Evolutionary conservation across 2,113 vertebrate species (phyloP).

Genomic region (Phaetusa simplex): DNA sequence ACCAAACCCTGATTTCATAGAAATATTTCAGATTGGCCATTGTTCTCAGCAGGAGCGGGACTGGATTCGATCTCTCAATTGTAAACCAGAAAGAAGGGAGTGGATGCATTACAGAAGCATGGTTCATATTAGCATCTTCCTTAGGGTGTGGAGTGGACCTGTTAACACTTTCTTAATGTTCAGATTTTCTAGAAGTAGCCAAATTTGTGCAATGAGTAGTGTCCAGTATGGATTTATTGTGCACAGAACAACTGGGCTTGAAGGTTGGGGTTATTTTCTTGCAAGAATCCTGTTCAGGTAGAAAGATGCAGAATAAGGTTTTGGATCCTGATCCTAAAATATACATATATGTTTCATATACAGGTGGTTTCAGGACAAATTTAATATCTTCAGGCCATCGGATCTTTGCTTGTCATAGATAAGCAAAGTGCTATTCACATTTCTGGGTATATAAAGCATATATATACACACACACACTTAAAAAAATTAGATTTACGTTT

Average conservation of each 20-base stretch:
- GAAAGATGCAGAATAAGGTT: not conserved
- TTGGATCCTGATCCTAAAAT: not conserved
- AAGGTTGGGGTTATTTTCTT: not conserved
- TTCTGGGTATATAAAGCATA: rapidly evolving
- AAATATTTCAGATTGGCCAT: constrained; percentile 21
- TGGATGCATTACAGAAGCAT: constrained; percentile 20
- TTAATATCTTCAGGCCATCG: not conserved
- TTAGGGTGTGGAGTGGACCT: constrained; percentile 36
- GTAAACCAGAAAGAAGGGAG: constrained; percentile 41
- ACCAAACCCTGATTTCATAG: constrained; percentile 1
- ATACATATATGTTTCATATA: not conserved
- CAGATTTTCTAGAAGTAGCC: not conserved
- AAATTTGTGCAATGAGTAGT: not conserved
- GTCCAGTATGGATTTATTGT: not conserved
- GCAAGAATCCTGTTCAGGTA: not conserved
- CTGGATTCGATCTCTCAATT: constrained; percentile 33
- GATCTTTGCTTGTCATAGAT: not conserved
- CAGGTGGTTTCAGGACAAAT: not conserved
- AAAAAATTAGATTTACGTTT: not conserved
- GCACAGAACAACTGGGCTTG: not conserved
- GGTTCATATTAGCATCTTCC: constrained; percentile 48
- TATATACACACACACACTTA: rapidly evolving
- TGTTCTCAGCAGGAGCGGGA: constrained; percentile 45
- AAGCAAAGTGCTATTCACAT: not conserved
- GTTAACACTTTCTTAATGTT: constrained; percentile 51